Percentiles rank a stretch among this genome's conserved stretches.
Conservation (phyloP, 2,113 vertebrate genomes). For the Eubucco bourcierii region DNA sequence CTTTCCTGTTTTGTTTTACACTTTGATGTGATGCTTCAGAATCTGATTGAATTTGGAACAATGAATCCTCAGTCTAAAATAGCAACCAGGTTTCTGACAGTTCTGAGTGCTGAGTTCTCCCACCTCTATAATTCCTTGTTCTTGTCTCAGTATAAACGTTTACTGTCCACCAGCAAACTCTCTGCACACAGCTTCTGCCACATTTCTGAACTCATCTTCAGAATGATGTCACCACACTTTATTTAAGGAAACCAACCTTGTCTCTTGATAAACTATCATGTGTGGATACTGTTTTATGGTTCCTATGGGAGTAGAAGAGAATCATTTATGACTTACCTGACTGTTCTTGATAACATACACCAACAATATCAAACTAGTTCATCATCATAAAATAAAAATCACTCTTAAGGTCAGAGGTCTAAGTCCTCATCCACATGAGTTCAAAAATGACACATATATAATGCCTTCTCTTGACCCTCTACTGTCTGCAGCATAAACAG, state of each 20-base stretch:
- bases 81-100: neutral
- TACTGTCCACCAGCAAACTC: slow-evolving; percentile 29
- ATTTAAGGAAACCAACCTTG: slow-evolving; percentile 76
- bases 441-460: slow-evolving; percentile 59
- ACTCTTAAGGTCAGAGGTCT: slow-evolving; percentile 65
- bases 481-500: neutral
- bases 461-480: neutral
- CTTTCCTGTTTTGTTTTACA: neutral
- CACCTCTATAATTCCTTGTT: neutral
- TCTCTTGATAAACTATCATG: slow-evolving; percentile 76
- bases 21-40: neutral
- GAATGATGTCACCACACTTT: slow-evolving; percentile 77
- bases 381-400: slow-evolving; percentile 77
- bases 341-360: slow-evolving; percentile 71
- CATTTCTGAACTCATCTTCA: slow-evolving; percentile 56
- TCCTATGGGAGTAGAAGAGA: slow-evolving; percentile 51
- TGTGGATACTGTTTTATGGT: slow-evolving; percentile 69
- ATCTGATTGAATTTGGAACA: neutral
- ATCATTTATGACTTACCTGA: slow-evolving; percentile 77
- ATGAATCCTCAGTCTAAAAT: neutral
- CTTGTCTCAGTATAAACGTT: neutral
- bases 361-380: slow-evolving; percentile 73
- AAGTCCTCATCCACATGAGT: slow-evolving; percentile 60
- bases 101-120: neutral
- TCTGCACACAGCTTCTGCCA: slow-evolving; percentile 18